Evolutionary conservation across 2,113 vertebrate species (phyloP).

Genomic region (Monopterus albus): DNA sequence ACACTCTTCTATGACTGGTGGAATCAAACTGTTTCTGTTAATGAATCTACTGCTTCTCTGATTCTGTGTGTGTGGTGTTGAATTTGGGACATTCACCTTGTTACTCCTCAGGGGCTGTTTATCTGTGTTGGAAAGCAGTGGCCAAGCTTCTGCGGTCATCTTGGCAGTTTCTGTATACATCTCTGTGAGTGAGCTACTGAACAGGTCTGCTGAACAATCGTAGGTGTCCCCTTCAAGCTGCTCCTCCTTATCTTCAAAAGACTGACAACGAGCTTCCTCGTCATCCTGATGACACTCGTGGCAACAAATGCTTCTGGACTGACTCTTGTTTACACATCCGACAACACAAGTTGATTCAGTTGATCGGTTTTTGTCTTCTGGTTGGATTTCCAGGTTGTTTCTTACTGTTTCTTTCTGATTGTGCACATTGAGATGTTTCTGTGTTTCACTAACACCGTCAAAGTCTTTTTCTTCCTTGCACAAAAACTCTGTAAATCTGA

Average conservation of each 20-base stretch:
- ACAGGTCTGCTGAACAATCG: conserved; percentile 75
- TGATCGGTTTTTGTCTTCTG: neutral
- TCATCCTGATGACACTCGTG: neutral
- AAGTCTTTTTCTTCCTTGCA: conserved; percentile 41
- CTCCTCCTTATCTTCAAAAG: conserved; percentile 26
- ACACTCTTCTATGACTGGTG: conserved; percentile 14
- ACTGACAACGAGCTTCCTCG: neutral
- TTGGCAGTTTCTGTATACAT: neutral
- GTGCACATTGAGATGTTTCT: neutral
- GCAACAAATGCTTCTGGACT: neutral
- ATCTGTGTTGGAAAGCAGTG: neutral
- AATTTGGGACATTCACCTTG: neutral
- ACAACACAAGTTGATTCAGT: neutral
- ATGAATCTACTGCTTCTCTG: neutral
- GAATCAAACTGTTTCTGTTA: conserved; percentile 10
- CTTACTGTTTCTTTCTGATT: neutral
- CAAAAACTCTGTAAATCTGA: conserved; percentile 47
- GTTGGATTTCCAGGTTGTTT: neutral
- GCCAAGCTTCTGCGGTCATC: neutral
- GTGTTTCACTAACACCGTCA: neutral
- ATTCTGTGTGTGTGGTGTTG: conserved; percentile 24
- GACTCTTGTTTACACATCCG: neutral
- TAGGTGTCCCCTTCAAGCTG: conserved; percentile 46
- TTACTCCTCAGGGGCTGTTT: neutral
- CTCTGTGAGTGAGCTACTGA: conserved; percentile 38